Evolutionary conservation across 1,140 invertebrate genomes (phyloP).

Genomic region (Bombus ignitus): DNA sequence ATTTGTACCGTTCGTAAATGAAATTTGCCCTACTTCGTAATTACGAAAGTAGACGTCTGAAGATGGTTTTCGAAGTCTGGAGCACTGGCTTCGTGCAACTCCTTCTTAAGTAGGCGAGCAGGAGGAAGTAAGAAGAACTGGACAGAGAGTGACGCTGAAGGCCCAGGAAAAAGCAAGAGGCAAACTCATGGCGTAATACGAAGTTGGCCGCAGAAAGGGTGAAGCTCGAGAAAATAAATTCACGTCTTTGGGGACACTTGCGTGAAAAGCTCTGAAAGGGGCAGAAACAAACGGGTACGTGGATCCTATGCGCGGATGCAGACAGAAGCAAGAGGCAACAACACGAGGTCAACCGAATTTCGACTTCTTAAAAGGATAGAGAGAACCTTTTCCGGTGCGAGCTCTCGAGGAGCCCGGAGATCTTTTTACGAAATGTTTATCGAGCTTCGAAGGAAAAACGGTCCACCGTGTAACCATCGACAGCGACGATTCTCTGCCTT

Average conservation of each 20-base stretch:
- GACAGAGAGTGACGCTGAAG: neutral
- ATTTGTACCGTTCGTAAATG: neutral
- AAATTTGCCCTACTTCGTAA: neutral
- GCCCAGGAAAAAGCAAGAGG: neutral
- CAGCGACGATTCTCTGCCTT: neutral
- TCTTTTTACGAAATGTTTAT: neutral
- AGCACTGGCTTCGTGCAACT: neutral
- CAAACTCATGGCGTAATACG: neutral
- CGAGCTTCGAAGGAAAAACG: neutral
- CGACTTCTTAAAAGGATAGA: neutral
- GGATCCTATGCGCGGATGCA: neutral
- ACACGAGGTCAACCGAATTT: constrained; percentile 33
- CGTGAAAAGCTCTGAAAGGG: constrained; percentile 2
- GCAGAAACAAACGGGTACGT: constrained; percentile 13
- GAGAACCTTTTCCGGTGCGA: neutral
- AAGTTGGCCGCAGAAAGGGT: neutral
- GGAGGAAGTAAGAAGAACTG: neutral
- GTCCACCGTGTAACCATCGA: neutral
- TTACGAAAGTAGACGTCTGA: constrained; percentile 5
- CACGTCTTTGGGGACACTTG: neutral
- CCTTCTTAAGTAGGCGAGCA: neutral
- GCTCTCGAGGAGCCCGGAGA: neutral
- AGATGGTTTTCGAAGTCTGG: neutral
- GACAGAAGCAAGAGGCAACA: neutral
- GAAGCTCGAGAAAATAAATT: constrained; percentile 24